Evolutionary conservation across 2,888 invertebrate genomes (phyloP).

Genomic region (Standfussiana lucernea): DNA sequence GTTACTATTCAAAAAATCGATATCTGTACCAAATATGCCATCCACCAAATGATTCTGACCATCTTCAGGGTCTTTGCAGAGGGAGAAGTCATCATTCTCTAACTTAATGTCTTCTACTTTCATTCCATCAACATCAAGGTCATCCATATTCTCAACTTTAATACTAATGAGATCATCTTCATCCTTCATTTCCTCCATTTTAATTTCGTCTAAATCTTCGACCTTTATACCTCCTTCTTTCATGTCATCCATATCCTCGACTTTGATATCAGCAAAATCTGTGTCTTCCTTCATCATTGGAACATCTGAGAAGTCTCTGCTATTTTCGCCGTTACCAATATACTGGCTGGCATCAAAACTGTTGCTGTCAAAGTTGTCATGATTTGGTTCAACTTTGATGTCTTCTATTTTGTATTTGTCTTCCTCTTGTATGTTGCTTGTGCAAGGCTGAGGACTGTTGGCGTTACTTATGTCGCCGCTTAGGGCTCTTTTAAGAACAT

Average conservation of each 20-base stretch:
- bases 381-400: slow-evolving; percentile 83
- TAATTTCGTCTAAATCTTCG: slow-evolving; percentile 85
- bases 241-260: slow-evolving; percentile 87
- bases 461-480: slow-evolving; percentile 81
- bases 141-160: slow-evolving; percentile 86
- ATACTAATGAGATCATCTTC: slow-evolving; percentile 83
- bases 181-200: slow-evolving; percentile 86
- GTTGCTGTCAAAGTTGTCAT: slow-evolving; percentile 82
- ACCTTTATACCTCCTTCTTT: slow-evolving; percentile 87
- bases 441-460: slow-evolving; percentile 85
- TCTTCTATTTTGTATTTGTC: slow-evolving; percentile 82
- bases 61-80: slow-evolving; percentile 84
- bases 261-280: slow-evolving; percentile 87
- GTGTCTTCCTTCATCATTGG: slow-evolving; percentile 84
- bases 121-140: slow-evolving; percentile 82
- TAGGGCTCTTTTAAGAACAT: slow-evolving; percentile 87
- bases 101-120: slow-evolving; percentile 88
- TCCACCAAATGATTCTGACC: slow-evolving; percentile 85
- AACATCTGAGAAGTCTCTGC: slow-evolving; percentile 83
- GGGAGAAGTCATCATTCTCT: slow-evolving; percentile 84
- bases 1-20: slow-evolving; percentile 88
- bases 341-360: slow-evolving; percentile 86
- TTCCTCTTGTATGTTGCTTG: slow-evolving; percentile 80
- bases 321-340: slow-evolving; percentile 81
- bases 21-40: slow-evolving; percentile 87